These are phyloP conservation scores for Choloepus didactylus DNA, from an alignment of 2,797 vertebrate genomes.

Conservation along the genomic window DNA sequence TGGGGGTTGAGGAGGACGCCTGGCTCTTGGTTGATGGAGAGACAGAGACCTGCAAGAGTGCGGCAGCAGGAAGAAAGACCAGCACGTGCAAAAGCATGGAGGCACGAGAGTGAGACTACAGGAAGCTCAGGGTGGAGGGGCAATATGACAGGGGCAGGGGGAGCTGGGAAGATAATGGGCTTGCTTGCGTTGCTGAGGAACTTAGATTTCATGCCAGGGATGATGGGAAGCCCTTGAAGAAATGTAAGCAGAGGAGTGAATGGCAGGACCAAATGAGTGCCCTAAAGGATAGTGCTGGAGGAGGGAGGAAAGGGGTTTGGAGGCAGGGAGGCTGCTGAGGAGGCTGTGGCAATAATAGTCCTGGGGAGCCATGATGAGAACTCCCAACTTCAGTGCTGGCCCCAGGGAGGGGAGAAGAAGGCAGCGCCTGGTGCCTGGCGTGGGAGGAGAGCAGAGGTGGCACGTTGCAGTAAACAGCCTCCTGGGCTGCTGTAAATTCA, in stretches of 20 bases:
- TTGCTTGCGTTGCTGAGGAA: not conserved
- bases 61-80: not conserved
- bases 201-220: not conserved
- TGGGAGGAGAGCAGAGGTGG: too few species aligned
- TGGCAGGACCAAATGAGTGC: not conserved
- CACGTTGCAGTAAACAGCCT: not conserved
- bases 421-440: not conserved
- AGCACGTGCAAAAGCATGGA: fast-evolving
- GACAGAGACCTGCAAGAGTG: not conserved
- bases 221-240: not conserved
- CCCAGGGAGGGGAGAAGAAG: fast-evolving
- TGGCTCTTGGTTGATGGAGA: not conserved
- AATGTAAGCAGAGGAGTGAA: not conserved
- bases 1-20: not conserved
- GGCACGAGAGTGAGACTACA: not conserved
- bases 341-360: not conserved
- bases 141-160: fast-evolving
- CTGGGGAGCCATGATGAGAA: not conserved
- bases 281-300: not conserved
- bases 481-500: not conserved
- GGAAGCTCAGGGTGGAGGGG: not conserved
- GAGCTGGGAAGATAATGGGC: not conserved
- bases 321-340: not conserved
- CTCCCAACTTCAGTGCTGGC: not conserved
- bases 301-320: not conserved